Evolutionary conservation across 1,140 invertebrate genomes (phyloP).

Genomic region (Ceratosolen solmsi): DNA sequence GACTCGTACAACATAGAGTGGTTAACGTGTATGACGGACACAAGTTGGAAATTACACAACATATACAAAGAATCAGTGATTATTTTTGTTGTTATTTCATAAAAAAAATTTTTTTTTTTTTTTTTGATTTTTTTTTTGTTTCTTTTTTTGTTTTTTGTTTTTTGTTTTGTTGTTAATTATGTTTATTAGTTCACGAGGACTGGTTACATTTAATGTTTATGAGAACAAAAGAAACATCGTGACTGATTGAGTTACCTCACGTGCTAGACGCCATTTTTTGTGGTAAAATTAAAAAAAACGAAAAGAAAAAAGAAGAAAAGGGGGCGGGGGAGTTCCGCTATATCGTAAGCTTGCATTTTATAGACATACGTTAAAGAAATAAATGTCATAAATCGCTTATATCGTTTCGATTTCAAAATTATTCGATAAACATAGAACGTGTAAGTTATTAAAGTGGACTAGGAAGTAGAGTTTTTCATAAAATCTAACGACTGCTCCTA

Average conservation of each 20-base stretch:
- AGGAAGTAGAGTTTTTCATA: neutral
- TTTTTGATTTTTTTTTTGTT: constrained; percentile 3
- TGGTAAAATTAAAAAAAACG: constrained; percentile 1
- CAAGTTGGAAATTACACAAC: constrained; percentile 74
- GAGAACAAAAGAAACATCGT: constrained; percentile 21
- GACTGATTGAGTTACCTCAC: neutral
- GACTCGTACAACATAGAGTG: constrained; percentile 69
- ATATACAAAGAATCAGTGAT: constrained; percentile 48
- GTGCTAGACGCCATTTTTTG: neutral
- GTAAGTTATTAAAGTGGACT: neutral
- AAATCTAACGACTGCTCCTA: too few relatives aligned
- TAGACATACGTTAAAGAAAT: neutral
- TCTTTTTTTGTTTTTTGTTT: neutral
- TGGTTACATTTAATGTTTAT: constrained; percentile 15
- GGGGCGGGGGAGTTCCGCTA: too few relatives aligned
- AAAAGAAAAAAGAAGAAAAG: neutral
- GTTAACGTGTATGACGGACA: constrained; percentile 75
- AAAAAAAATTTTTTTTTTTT: neutral
- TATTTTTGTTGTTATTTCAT: neutral
- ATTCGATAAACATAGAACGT: neutral
- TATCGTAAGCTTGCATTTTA: neutral
- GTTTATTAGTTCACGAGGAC: neutral
- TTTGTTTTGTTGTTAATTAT: neutral
- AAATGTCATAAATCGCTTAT: neutral
- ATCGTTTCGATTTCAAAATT: neutral